phyloP scores from a whole-genome alignment of 2,797 vertebrate genomes.

The Enoplosus armatus region DNA sequence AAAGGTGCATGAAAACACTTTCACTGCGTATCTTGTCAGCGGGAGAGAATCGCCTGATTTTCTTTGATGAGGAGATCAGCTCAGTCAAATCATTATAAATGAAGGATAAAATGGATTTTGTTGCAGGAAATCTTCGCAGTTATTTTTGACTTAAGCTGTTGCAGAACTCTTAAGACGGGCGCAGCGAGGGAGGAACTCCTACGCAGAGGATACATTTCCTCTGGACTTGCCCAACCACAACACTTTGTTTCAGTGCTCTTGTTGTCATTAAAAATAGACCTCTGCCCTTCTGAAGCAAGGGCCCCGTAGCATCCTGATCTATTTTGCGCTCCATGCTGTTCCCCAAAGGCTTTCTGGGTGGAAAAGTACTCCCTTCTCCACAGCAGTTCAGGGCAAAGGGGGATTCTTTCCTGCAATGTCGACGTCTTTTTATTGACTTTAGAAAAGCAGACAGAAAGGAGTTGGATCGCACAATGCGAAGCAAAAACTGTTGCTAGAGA shows the following conservation, averaged over 20 bases:
- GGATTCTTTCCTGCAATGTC: conserved; percentile 53
- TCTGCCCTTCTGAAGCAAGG: conserved; percentile 67
- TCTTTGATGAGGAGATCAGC: conserved; percentile 32
- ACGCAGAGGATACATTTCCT: conserved; percentile 67
- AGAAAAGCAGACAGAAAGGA: conserved; percentile 49
- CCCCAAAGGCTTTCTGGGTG: conserved; percentile 60
- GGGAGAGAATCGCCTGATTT: neutral
- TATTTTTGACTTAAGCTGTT: conserved; percentile 55
- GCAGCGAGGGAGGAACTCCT: conserved; percentile 59
- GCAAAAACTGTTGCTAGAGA: conserved; percentile 51
- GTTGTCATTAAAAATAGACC: conserved; percentile 84
- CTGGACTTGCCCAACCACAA: conserved; percentile 50
- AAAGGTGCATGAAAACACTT: conserved; percentile 6
- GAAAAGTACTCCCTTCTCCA: conserved; percentile 56
- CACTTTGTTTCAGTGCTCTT: conserved; percentile 65
- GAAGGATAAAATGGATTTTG: conserved; percentile 46
- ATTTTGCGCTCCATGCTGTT: conserved; percentile 57
- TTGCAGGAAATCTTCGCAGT: conserved; percentile 38
- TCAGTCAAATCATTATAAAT: conserved; percentile 34
- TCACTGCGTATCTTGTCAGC: neutral
- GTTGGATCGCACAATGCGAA: conserved; percentile 26
- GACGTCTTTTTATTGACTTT: conserved; percentile 71
- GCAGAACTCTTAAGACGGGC: conserved; percentile 38
- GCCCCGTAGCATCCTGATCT: conserved; percentile 66
- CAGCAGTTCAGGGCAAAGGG: conserved; percentile 61